Conservation (phyloP, 1,140 invertebrate species). For the Tetramorium parvispinum region DNA sequence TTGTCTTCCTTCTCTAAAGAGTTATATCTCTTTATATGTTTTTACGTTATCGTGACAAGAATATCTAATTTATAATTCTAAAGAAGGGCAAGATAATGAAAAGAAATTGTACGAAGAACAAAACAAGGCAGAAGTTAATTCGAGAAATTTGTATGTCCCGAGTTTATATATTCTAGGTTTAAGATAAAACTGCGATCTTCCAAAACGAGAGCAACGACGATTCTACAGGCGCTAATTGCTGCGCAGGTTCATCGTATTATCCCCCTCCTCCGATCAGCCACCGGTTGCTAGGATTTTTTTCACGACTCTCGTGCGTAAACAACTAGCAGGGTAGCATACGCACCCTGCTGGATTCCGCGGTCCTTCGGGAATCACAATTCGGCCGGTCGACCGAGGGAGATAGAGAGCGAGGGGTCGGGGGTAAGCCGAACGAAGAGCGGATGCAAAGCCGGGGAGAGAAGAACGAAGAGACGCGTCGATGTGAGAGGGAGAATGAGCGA, state of each 20-base stretch:
- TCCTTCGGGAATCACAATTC: slow-evolving; percentile 70
- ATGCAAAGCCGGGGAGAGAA: slow-evolving; percentile 31
- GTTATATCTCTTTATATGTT: neutral
- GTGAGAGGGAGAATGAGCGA: slow-evolving; percentile 14
- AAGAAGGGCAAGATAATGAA: neutral
- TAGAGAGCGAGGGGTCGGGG: neutral
- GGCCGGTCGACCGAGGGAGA: slow-evolving; percentile 56
- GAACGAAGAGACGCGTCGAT: slow-evolving; percentile 32
- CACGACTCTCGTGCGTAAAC: slow-evolving; percentile 82
- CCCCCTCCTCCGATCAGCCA: slow-evolving; percentile 4
- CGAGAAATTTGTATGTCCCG: neutral
- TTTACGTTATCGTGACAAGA: neutral
- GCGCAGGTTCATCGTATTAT: slow-evolving; percentile 49
- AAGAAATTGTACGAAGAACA: neutral
- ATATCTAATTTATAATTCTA: neutral
- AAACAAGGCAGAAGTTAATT: neutral
- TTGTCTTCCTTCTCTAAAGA: neutral
- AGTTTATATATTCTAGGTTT: neutral
- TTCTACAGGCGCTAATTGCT: neutral
- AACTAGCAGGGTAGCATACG: slow-evolving; percentile 84
- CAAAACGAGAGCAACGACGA: neutral
- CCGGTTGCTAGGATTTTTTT: slow-evolving; percentile 70
- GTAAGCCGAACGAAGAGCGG: neutral
- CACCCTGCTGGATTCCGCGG: slow-evolving; percentile 72
- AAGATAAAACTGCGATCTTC: neutral